Conservation (phyloP, 1,140 invertebrate species). For the Drosophila repleta region DNA sequence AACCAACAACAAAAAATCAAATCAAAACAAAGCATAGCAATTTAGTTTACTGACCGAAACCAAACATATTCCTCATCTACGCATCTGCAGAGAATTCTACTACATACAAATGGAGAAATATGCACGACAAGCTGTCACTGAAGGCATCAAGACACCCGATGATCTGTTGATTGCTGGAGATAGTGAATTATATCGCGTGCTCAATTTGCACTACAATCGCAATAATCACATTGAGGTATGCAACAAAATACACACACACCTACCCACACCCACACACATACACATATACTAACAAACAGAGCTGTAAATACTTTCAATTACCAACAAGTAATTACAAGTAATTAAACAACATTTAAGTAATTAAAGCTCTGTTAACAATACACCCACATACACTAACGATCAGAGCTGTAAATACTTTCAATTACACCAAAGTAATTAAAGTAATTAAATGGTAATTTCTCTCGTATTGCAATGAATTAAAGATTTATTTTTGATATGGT, state of each 20-base stretch:
- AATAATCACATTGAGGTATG: slow-evolving; percentile 99
- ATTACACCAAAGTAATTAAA: background rate
- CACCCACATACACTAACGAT: slow-evolving; percentile 42
- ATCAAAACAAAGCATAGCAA: slow-evolving; percentile 43
- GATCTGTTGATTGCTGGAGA: slow-evolving; percentile 97
- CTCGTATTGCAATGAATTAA: background rate
- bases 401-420: slow-evolving; percentile 5
- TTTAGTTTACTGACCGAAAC: slow-evolving; percentile 72
- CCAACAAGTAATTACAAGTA: background rate
- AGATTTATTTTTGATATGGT: background rate
- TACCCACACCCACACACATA: background rate
- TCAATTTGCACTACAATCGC: slow-evolving; percentile 99
- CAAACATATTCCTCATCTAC: slow-evolving; percentile 81
- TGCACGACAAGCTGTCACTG: slow-evolving; percentile 97
- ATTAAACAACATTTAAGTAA: slow-evolving; percentile 12
- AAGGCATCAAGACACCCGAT: slow-evolving; percentile 96
- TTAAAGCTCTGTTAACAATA: slow-evolving; percentile 27
- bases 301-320: slow-evolving; percentile 43
- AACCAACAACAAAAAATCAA: slow-evolving; percentile 36
- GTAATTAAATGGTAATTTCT: background rate
- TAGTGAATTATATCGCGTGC: slow-evolving; percentile 97
- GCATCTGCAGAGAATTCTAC: slow-evolving; percentile 97
- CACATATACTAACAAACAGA: slow-evolving; percentile 33
- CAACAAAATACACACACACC: slow-evolving; percentile 52
- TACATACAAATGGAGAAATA: slow-evolving; percentile 99